Conservation (phyloP, 2,888 invertebrate genomes). For the Junonia oenone region DNA sequence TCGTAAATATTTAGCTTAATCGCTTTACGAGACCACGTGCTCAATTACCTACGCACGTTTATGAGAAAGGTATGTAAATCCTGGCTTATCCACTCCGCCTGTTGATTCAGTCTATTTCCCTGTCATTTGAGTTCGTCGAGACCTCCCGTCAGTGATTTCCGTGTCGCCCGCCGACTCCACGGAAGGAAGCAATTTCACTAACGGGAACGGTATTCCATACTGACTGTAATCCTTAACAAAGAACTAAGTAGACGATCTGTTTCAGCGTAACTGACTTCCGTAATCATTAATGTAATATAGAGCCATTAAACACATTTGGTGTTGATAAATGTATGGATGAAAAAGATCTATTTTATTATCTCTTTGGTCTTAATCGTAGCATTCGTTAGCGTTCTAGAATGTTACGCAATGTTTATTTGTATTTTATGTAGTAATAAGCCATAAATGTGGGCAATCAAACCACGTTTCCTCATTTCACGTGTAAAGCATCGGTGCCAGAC, state of each 20-base stretch:
- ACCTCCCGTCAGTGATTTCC: conserved; percentile 67
- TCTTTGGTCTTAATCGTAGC: background rate
- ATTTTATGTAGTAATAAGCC: background rate
- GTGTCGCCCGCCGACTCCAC: conserved; percentile 47
- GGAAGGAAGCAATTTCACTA: conserved; percentile 74
- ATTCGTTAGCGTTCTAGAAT: background rate
- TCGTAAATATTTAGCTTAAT: background rate
- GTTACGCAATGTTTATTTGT: background rate
- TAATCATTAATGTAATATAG: background rate
- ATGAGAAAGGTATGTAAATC: background rate
- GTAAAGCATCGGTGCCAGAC: conserved; percentile 10
- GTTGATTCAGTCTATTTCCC: conserved; percentile 71
- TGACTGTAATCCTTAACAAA: conserved; percentile 6
- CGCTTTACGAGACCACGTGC: background rate
- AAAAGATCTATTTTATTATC: background rate
- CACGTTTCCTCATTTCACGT: conserved; percentile 15
- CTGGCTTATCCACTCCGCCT: conserved; percentile 39
- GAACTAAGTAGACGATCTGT: background rate
- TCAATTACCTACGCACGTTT: background rate
- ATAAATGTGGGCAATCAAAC: conserved; percentile 5
- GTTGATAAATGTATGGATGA: background rate
- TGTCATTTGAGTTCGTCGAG: conserved; percentile 55
- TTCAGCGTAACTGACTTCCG: background rate
- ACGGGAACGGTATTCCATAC: conserved; percentile 48
- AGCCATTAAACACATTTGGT: background rate